Evolutionary conservation across 2,113 vertebrate genomes (phyloP).

Genomic region (Phrynosoma blainvillii): DNA sequence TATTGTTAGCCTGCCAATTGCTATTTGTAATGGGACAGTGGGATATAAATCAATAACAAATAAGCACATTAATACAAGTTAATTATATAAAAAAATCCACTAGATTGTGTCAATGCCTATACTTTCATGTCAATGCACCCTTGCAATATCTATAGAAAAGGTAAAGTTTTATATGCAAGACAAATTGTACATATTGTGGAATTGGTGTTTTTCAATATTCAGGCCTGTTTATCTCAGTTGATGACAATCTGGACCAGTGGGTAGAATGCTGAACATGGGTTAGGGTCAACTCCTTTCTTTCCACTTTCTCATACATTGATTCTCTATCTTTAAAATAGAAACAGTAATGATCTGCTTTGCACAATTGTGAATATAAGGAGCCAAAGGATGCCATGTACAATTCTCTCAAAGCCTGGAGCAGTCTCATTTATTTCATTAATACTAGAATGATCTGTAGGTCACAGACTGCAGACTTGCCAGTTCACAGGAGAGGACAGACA

Average conservation of each 20-base stretch:
- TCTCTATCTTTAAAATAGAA: background rate
- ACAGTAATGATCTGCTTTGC: background rate
- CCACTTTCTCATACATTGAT: background rate
- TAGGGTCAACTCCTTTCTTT: background rate
- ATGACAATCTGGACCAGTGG: background rate
- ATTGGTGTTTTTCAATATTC: no score
- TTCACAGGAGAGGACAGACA: background rate
- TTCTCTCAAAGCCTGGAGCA: background rate
- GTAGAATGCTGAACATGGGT: background rate
- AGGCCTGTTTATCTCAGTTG: background rate
- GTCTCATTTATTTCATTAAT: background rate
- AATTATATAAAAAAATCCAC: background rate
- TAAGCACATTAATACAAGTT: background rate
- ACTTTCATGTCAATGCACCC: background rate
- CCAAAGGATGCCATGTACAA: background rate
- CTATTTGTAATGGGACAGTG: no score
- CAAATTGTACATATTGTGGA: background rate
- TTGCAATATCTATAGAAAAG: background rate
- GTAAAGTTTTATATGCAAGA: background rate
- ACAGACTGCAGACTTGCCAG: background rate
- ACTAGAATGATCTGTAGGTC: background rate
- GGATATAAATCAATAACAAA: no score
- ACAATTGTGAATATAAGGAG: background rate
- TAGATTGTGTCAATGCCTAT: background rate
- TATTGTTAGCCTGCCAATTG: no score